Evolutionary conservation across 2,797 vertebrate genomes (phyloP).

Genomic region (Alcedo quadribrachys): DNA sequence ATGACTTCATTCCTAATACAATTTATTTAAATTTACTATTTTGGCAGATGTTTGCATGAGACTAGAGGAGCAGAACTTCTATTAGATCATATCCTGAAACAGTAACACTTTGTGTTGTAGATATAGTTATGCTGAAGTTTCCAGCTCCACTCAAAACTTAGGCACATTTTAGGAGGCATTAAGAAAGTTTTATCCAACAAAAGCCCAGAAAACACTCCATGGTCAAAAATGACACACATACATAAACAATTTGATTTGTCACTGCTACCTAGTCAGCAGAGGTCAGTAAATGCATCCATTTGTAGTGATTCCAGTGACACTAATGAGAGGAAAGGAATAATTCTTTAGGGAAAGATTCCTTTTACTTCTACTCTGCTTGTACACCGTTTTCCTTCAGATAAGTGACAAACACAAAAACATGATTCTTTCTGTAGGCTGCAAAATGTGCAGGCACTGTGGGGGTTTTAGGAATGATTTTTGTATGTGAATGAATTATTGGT

Average conservation of each 20-base stretch:
- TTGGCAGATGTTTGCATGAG: not conserved
- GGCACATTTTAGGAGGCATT: not conserved
- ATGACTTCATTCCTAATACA: constrained; percentile 32
- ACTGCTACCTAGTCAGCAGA: not conserved
- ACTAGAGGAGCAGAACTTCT: not conserved
- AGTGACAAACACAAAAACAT: not conserved
- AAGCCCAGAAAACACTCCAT: not conserved
- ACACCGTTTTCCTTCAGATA: not conserved
- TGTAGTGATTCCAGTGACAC: not conserved
- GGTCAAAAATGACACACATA: not conserved
- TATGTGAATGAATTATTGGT: not conserved
- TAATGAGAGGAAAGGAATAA: not conserved
- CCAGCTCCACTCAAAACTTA: not conserved
- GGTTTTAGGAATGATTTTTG: not conserved
- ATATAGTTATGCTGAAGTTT: not conserved
- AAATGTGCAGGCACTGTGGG: not conserved
- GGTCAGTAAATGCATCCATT: not conserved
- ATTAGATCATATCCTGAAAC: constrained; percentile 18
- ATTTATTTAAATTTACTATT: constrained; percentile 25
- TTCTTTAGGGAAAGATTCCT: not conserved
- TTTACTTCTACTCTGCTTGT: not conserved
- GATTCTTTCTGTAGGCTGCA: not conserved
- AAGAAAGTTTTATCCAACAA: not conserved
- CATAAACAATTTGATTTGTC: not conserved
- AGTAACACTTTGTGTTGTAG: not conserved